Conservation (phyloP, 2,888 invertebrate genomes). For the Phalangium opilio region DNA sequence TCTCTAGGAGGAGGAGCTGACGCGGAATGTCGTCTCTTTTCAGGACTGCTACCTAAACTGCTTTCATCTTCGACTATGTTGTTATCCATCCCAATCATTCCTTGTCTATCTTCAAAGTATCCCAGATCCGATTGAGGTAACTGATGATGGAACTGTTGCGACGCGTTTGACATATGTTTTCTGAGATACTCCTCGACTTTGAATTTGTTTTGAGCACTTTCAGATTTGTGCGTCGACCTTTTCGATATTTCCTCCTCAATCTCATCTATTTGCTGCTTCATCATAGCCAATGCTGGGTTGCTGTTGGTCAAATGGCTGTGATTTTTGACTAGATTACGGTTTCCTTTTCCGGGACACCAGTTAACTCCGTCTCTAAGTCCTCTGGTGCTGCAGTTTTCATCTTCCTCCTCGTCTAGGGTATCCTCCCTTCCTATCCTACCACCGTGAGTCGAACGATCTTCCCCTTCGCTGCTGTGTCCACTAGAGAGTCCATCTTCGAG, state of each 20-base stretch:
- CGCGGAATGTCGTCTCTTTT: no score
- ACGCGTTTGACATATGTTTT: no score
- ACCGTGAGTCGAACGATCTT: conserved; percentile 29
- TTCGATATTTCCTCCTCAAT: conserved; percentile 51
- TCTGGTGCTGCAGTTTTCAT: conserved; percentile 13
- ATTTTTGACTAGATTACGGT: not conserved
- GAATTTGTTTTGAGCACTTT: no score
- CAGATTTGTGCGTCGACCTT: conserved; percentile 15
- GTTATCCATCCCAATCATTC: no score
- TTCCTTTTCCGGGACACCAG: conserved; percentile 9
- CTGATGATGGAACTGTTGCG: no score
- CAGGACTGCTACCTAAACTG: no score
- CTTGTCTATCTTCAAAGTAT: no score
- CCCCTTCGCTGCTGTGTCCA: conserved; percentile 80
- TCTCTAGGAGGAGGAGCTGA: conserved; percentile 4
- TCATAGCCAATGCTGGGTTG: conserved; percentile 35
- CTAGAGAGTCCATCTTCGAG: conserved; percentile 87
- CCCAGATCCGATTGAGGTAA: no score
- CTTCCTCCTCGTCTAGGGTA: conserved; percentile 8
- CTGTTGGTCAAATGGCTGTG: conserved; percentile 4
- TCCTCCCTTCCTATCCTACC: no score
- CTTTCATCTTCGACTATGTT: no score
- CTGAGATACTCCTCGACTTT: no score
- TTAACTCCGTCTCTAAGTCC: conserved; percentile 7
- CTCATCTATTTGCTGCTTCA: conserved; percentile 52